Evolutionary conservation across 2,113 vertebrate genomes (phyloP).

Genomic region (Gnathonemus echidnorhynchus): DNA sequence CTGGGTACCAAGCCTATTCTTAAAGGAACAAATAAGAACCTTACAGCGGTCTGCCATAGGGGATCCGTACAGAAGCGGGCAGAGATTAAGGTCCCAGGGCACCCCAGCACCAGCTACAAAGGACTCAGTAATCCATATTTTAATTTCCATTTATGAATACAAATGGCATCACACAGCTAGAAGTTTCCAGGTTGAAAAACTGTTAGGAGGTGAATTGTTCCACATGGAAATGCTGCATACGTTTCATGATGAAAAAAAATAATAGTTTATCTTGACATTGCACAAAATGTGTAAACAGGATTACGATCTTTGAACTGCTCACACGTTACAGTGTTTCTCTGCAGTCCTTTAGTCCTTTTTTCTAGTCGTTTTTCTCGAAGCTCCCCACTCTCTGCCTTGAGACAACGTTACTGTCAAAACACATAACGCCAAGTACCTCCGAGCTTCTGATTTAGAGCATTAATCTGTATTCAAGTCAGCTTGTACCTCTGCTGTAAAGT

Average conservation of each 20-base stretch:
- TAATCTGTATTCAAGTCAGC: not conserved
- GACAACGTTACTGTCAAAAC: not conserved
- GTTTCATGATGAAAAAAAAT: not conserved
- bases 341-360: not conserved
- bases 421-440: not conserved
- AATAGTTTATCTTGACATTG: not conserved
- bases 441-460: not conserved
- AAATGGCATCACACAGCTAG: not conserved
- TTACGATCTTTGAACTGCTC: not conserved
- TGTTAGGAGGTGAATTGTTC: not conserved
- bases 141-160: not conserved
- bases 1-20: constrained; percentile 33
- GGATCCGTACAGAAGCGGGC: not conserved
- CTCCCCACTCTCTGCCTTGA: not conserved
- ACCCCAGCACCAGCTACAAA: not conserved
- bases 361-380: not conserved
- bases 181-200: not conserved
- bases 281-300: not conserved
- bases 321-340: not conserved
- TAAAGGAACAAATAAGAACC: constrained; percentile 40
- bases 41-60: not conserved
- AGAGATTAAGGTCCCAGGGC: not conserved
- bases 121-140: not conserved
- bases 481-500: not conserved
- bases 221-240: not conserved